phyloP scores from a whole-genome alignment of 2,113 vertebrate species.

The Tympanuchus pallidicinctus region DNA sequence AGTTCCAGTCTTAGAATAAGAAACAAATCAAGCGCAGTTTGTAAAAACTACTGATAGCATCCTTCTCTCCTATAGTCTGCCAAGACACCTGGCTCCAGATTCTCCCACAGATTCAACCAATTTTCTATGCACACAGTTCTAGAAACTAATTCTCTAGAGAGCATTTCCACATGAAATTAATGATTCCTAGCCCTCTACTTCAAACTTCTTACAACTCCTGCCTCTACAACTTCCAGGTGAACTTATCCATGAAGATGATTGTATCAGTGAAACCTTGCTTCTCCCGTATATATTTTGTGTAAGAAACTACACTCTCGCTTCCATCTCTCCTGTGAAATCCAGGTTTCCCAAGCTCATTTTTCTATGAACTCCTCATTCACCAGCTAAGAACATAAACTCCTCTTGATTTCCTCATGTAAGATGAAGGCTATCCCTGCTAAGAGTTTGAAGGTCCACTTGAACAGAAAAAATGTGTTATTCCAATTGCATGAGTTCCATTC shows the following conservation, averaged over 20 bases:
- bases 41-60: neutral
- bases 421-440: neutral
- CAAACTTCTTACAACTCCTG: neutral
- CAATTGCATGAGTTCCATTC: neutral
- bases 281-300: neutral
- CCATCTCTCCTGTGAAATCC: neutral
- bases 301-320: neutral
- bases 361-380: neutral
- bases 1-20: neutral
- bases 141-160: neutral
- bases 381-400: neutral
- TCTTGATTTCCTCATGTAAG: neutral
- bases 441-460: neutral
- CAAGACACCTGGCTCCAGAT: neutral
- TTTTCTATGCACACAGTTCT: neutral
- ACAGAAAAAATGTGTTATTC: neutral
- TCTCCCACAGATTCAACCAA: neutral
- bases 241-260: neutral
- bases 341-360: neutral
- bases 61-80: neutral
- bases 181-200: neutral
- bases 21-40: neutral
- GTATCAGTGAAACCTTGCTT: neutral
- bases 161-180: neutral
- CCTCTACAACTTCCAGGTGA: neutral